Evolutionary conservation across 2,797 vertebrate genomes (phyloP), one percentile per base, ranked within the genome.

Genomic region (Lithobates pipiens): DNA sequence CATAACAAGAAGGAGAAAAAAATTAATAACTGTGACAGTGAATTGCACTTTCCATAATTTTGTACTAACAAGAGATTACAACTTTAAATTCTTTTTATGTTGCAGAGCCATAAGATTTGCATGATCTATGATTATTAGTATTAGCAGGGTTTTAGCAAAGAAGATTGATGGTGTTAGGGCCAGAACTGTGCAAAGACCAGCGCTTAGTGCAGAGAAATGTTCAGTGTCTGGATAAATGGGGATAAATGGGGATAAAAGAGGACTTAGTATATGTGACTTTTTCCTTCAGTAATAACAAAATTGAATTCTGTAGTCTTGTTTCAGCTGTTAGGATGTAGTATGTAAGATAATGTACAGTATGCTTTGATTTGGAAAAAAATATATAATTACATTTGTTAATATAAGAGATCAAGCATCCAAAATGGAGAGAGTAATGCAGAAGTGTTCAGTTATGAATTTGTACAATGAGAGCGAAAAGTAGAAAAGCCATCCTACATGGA

Each of bases 61-160:
- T 50, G 34, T 80, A 84, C 76, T 84, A 87, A 87, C 81, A 80
- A 76, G 81, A 87, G 81, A 87, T 87, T 87, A 83, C 29, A 83
- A 76, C 71, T 83, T 63, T 76, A 44, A 76, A 69, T 79, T 75
- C 44, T 75, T 29, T 79, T 69, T 68, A 42, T 71, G 83, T 87
- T 84, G 46, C 75, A 87, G 71, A 80, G 57, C 65, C 71, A 23
- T 39, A 67, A 87, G 76, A 83, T 87, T 80, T 87, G 86, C 76
- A 87, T 83, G 81, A 87, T 87, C 63, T 80, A 83, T 87, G 76
- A 83, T 83, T 84, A 87, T 84, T 87, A 83, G 69, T 74, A 87
- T 87, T 83, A 87, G 76, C 81, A 87, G 70, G 42, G 78, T 83
- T 78, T 83, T 68, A 68, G 80, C 78, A 86, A 77, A 73, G 54